Base-by-base conservation (phyloP, 2,888 invertebrate species). In the Caenorhabditis sp. region DNA sequence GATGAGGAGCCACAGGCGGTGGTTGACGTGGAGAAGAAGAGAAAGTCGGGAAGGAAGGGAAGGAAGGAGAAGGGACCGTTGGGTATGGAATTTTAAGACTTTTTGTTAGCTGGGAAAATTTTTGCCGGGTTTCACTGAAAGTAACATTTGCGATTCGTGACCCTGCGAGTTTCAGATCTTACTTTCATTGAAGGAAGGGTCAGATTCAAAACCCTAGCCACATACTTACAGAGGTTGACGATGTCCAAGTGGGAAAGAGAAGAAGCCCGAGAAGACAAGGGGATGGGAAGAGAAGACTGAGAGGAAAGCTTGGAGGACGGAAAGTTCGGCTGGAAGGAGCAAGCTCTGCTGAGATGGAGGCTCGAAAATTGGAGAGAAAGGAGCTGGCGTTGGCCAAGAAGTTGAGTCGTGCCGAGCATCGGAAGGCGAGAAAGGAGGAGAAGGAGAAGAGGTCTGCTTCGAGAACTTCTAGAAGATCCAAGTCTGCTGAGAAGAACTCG, bases 241-340 rank as follows among this genome's bases (percentile, higher is more conserved):
- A 51, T 19, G 59, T 31, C 0, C 19, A 26, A 35, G 31, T 22
- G 7, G 49, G 49, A 24, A 24, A 19, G 22, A 41, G 26, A 10
- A 26, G 49, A 47, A 5, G 24, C 7, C 4, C 24, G 7, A 19
- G 41, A 41, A 3, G 35, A 49, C 28, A 28, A 35, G 47, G 19
- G n/a, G 41, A 31, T 14, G 58, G 59, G 22, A 56, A 44, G 22
- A 64, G 8, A 31, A 59, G 56, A 38, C 5, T 35, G 49, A 44
- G 61, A 44, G 56, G 70, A 41, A 44, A 56, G 28, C 35, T 19
- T 22, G 49, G 77, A 19, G 49, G 44, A n/a, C 19, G 44, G 19
- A 54, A 54, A 54, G 44, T 14, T 16, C 41, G 38, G 14, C 24
- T 49, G 49, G 61, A 73, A 24, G 49, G 8, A 14, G 35, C 38